phyloP scores from a whole-genome alignment of 1,140 invertebrate genomes.

The Drosophila mojavensis region DNA sequence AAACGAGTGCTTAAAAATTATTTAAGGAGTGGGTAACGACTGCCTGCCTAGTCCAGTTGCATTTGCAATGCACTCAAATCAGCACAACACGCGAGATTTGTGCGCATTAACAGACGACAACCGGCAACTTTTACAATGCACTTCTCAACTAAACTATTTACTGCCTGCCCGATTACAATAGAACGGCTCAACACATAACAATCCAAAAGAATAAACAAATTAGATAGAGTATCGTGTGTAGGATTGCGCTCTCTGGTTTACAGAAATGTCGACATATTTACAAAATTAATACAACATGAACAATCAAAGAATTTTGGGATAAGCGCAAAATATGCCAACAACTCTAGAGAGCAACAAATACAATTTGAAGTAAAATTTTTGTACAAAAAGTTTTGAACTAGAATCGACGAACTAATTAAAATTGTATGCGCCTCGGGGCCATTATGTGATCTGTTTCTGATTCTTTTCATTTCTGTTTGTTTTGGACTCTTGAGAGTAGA shows the following conservation, averaged over 20 bases:
- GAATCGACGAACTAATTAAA: slow-evolving; percentile 59
- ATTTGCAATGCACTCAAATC: slow-evolving; percentile 69
- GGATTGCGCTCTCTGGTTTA: slow-evolving; percentile 62
- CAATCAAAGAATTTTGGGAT: slow-evolving; percentile 56
- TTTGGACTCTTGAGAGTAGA: slow-evolving; percentile 50
- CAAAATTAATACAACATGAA: slow-evolving; percentile 74
- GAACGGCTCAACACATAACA: slow-evolving; percentile 34
- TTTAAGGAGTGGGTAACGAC: slow-evolving; percentile 46
- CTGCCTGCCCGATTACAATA: slow-evolving; percentile 51
- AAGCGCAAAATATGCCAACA: slow-evolving; percentile 72
- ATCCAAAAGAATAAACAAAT: slow-evolving; percentile 38
- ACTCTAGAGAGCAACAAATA: slow-evolving; percentile 67
- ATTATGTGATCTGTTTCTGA: slow-evolving; percentile 47
- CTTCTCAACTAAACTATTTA: slow-evolving; percentile 25
- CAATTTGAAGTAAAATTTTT: slow-evolving; percentile 57
- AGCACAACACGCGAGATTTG: slow-evolving; percentile 77
- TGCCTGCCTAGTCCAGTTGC: slow-evolving; percentile 49
- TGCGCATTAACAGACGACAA: slow-evolving; percentile 55
- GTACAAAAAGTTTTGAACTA: slow-evolving; percentile 50
- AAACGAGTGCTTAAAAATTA: slow-evolving; percentile 74
- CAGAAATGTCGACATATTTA: slow-evolving; percentile 78
- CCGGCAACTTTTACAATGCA: slow-evolving; percentile 64
- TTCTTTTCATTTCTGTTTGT: slow-evolving; percentile 51
- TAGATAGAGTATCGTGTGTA: slow-evolving; percentile 37
- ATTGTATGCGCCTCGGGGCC: slow-evolving; percentile 38